Evolutionary conservation across 2,113 vertebrate genomes (phyloP), one percentile per base, ranked within the genome.

Genomic region (Plectropomus leopardus): DNA sequence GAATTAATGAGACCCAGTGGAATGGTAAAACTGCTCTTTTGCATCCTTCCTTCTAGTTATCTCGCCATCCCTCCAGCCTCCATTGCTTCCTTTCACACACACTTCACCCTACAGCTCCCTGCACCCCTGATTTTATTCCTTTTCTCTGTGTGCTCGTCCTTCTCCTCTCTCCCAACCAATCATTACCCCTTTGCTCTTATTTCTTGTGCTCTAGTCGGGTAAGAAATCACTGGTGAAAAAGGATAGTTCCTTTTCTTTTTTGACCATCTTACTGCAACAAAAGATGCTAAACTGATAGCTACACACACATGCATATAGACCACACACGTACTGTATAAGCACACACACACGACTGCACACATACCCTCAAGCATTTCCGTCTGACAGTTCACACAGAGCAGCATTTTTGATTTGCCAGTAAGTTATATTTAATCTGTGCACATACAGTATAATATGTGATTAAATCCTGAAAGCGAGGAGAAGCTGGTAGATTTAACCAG

Each of bases 1-100:
- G 72, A 85, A 85, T 90, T 91, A 92, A 93, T 88, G 86, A 93
- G 89, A 67, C 90, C 84, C 86, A 72, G 78, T 76, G 85, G 89
- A 90, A 86, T 70, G 75, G 15, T 71, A 73, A 76, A 87, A 47
- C 23, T 77, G 75, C 40, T 72, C 36, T 66, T 88, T 84, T 88
- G 79, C 85, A 89, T 90, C 75, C 85, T 92, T 83, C 64, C 88
- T 30, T 60, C 45, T 16, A 42, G 68, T 82, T 78, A 78, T 90
- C 78, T 53, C 69, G 21, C 73, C 61, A 81, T 84, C 82, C 67
- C 36, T 84, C 82, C 59, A 72, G 83, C 67, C 70, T 65, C 60
- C 68, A 64, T 63, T 60, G 78, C 65, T 83, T 80, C 67, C 83
- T 82, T 36, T 87, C 72, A 68, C 59, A 69, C 47, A 73, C 14